Evolutionary conservation across 2,888 invertebrate genomes (phyloP).

Genomic region (Tetrapedia diversipes): DNA sequence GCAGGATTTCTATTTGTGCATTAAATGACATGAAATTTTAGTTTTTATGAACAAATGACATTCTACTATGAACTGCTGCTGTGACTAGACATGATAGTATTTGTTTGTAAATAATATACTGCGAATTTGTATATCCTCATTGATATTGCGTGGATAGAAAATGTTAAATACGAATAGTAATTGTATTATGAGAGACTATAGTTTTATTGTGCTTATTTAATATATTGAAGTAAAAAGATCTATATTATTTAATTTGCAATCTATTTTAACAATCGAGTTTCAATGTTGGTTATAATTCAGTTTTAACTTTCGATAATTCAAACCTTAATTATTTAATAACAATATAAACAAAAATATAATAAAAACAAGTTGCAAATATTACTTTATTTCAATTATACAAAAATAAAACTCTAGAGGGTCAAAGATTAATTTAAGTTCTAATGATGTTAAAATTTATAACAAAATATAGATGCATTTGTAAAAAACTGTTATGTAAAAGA

Average conservation of each 20-base stretch:
- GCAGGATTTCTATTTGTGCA: conserved; percentile 23
- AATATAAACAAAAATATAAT: conserved; percentile 4
- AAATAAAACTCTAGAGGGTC: conserved; percentile 13
- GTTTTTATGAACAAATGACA: conserved; percentile 41
- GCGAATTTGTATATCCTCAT: conserved; percentile 38
- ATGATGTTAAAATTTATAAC: conserved; percentile 22
- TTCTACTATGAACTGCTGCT: conserved; percentile 48
- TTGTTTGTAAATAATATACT: conserved; percentile 56
- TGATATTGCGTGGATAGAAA: conserved; percentile 36
- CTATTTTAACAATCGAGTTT: conserved; percentile 37
- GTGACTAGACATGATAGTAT: conserved; percentile 55
- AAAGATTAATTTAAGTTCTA: conserved; percentile 37
- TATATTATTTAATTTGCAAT: conserved; percentile 41
- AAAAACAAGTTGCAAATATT: conserved; percentile 27
- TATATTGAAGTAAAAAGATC: conserved; percentile 39
- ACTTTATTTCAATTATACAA: conserved; percentile 18
- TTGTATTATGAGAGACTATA: conserved; percentile 45
- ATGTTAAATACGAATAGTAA: conserved; percentile 43
- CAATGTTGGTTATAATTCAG: conserved; percentile 13
- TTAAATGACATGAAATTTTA: conserved; percentile 29
- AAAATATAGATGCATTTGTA: conserved; percentile 33
- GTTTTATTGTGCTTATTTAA: conserved; percentile 49
- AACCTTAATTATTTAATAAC: conserved; percentile 4
- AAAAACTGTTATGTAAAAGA: conserved; percentile 19
- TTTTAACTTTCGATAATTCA: conserved; percentile 15